Conservation (phyloP, 2,797 vertebrate genomes). For the Psittacula derbiana region DNA sequence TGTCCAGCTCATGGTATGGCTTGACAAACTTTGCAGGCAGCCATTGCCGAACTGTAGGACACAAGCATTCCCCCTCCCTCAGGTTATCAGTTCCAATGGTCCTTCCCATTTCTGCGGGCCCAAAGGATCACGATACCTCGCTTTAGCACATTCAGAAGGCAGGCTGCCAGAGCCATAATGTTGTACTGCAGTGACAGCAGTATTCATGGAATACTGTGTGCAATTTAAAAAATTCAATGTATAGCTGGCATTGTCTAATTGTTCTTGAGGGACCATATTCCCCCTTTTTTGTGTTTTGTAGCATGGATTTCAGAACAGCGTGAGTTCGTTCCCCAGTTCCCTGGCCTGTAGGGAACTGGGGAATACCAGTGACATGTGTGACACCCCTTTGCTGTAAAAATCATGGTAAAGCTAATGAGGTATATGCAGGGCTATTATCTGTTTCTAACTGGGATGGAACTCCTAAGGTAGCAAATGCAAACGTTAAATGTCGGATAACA, state of each 20-base stretch:
- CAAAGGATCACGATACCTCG: background rate
- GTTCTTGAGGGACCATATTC: background rate
- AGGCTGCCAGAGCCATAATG: background rate
- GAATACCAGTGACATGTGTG: background rate
- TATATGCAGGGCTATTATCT: background rate
- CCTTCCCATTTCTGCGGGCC: background rate
- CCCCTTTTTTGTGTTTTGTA: too few relatives aligned
- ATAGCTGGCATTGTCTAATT: too few relatives aligned
- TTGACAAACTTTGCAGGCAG: background rate
- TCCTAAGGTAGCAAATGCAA: background rate
- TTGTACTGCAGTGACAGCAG: background rate
- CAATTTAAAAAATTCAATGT: background rate
- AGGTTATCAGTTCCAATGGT: background rate
- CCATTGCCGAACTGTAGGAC: background rate
- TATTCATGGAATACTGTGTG: background rate
- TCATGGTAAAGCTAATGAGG: background rate
- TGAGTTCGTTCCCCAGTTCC: background rate
- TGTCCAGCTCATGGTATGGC: too few relatives aligned
- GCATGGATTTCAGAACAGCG: background rate
- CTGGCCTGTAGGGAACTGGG: too few relatives aligned
- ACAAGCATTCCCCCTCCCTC: background rate
- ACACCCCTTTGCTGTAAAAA: background rate
- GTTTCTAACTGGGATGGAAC: background rate
- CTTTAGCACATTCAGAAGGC: background rate
- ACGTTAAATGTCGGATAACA: background rate